A percentile compares a stretch with the other conserved stretches of the same genome.
phyloP scores from a whole-genome alignment of 2,888 invertebrate genomes.

The Caenorhabditis sp. region DNA sequence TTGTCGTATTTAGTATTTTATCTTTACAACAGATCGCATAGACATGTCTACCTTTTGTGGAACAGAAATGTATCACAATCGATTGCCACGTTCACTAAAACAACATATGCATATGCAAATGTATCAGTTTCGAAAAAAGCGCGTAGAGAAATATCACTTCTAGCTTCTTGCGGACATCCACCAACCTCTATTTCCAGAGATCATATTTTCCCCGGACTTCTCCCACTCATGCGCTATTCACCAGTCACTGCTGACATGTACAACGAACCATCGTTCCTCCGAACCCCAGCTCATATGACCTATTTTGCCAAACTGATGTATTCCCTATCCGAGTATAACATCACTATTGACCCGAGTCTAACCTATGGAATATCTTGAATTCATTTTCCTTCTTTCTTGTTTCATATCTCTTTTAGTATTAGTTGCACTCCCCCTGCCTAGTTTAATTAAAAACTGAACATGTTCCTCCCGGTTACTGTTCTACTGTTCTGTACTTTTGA shows the following conservation, averaged over 20 bases:
- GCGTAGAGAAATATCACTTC: too few species aligned
- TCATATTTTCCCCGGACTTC: conserved; percentile 89
- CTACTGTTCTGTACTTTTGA: conserved; percentile 47
- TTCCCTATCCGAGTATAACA: conserved; percentile 82
- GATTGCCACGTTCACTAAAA: neutral
- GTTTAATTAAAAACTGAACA: conserved; percentile 9
- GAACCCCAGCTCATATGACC: conserved; percentile 84
- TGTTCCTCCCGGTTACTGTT: conserved; percentile 44
- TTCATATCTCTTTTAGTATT: conserved; percentile 43
- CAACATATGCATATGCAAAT: neutral
- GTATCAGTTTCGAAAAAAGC: neutral
- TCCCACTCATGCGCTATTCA: conserved; percentile 93
- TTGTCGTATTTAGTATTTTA: too few species aligned
- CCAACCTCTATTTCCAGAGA: conserved; percentile 81
- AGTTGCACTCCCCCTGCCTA: conserved; percentile 13
- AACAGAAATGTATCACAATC: neutral
- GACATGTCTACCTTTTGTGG: neutral
- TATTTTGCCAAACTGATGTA: conserved; percentile 79
- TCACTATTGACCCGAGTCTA: conserved; percentile 81
- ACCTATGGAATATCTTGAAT: conserved; percentile 79
- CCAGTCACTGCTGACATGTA: conserved; percentile 95
- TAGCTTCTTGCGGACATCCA: neutral
- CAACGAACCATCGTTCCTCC: conserved; percentile 95
- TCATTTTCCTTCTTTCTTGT: neutral
- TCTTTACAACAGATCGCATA: neutral